Evolutionary conservation across 2,888 invertebrate species (phyloP), one percentile per base, ranked within the genome.

Genomic region (Ephialtes manifestator): DNA sequence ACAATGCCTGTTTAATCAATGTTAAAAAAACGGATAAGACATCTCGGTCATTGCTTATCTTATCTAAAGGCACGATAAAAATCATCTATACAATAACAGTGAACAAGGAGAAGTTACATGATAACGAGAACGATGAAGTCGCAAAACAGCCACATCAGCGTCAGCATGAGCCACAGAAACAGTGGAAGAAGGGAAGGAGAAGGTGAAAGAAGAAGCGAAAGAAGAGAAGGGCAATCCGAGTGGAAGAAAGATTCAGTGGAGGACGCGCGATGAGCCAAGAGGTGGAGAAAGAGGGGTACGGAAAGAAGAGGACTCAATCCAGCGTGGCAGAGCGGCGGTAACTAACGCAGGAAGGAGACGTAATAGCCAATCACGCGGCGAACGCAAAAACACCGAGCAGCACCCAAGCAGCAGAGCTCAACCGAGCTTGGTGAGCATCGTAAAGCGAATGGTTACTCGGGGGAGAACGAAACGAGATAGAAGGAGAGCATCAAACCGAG

Each of bases 321-420:
- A 88, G 90, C 88, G 88, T 88, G 89, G 90, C 86, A 89, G 88
- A 76, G 80, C 88, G 86, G 86, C 89, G 89, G 88, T 90, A 90
- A 91, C 89, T 89, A 91, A 88, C 86, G 85, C 88, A 89, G 89
- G 92, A 92, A 92, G 89, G 92, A 92, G 92, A 91, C 91, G 91
- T 93, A 94, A 94, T 93, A 92, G 93, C 93, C 93, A 94, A 94
- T 93, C 94, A 94, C 91, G 90, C 89, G 90, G 88, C 88, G 87
- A 87, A 89, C 88, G 91, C 92, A 93, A 93, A 93, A 94, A 93
- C 91, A 89, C 86, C 89, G 88, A 75, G 67, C 82, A 78, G 51
- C 72, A 74, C 60, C 58, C 53, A 35, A 31, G 68, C 72, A 65
- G 55, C 53, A 60, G 60, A 60, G 60, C 28, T 35, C 53, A 67